Percentiles rank a stretch among this genome's conserved stretches.
phyloP scores from a whole-genome alignment of 2,888 invertebrate species.

The Cyrtodaria siliqua region DNA sequence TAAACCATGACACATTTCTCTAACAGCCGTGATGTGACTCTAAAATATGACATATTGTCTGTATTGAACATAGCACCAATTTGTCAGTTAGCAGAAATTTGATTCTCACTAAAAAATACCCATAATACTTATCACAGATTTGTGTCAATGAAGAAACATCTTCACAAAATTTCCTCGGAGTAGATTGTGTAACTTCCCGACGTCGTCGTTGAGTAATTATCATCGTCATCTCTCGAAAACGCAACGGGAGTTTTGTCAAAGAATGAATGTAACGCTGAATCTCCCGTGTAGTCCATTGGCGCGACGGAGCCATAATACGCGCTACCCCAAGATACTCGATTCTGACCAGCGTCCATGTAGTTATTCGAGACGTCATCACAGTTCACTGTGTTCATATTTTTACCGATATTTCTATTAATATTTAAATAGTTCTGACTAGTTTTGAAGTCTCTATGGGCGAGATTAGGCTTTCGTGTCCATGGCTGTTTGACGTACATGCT shows the following conservation, averaged over 20 bases:
- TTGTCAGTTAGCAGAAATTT: not conserved
- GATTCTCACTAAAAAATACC: not conserved
- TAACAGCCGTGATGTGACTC: no score
- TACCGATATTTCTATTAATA: constrained; percentile 33
- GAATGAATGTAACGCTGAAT: constrained; percentile 61
- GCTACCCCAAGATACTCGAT: constrained; percentile 52
- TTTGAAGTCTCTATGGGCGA: constrained; percentile 46
- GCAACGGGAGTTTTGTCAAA: constrained; percentile 58
- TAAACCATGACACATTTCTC: no score
- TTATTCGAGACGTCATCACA: constrained; percentile 39
- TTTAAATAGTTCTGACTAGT: constrained; percentile 25
- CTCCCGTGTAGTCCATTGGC: constrained; percentile 62
- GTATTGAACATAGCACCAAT: not conserved
- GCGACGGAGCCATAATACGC: constrained; percentile 33
- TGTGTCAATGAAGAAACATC: no score
- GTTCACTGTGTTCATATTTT: constrained; percentile 27
- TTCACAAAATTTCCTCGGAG: constrained; percentile 63
- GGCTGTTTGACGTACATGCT: constrained; percentile 51
- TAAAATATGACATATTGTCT: no score
- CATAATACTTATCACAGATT: constrained; percentile 22
- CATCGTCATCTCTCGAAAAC: constrained; percentile 47
- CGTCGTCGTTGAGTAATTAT: constrained; percentile 62
- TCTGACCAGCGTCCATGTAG: constrained; percentile 29
- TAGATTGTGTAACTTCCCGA: constrained; percentile 63
- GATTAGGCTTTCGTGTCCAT: constrained; percentile 53